Base-by-base conservation (phyloP, 2,797 vertebrate species). In the Lagocephalus sceleratus region DNA sequence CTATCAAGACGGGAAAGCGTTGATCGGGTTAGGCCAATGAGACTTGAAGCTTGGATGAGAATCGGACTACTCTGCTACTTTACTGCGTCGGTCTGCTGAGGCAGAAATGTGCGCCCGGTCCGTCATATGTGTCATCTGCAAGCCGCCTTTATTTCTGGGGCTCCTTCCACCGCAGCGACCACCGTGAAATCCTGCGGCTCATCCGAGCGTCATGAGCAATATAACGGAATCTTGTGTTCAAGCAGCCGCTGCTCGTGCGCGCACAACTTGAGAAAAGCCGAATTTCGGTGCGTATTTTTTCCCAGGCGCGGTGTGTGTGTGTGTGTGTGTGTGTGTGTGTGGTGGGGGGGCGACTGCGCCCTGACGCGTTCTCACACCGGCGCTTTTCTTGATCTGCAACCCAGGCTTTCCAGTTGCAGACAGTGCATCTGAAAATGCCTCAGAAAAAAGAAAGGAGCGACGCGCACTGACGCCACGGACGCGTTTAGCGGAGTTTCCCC, bases 11-110 rank as follows among this genome's bases (percentile, higher is more conserved):
- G n/a, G n/a, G n/a, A 76, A 81, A 79, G 68, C 67, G 72, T 57
- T 74, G 55, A 85, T 87, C 83, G 78, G 81, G 84, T 79, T 85
- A 78, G 70, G 62, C 75, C 68, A 73, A 72, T 70, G 54, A 76
- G 20, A 62, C 54, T 58, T 43, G 1, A 44, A 55, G 26, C 16
- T 61, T 48, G 57, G 25, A 57, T 38, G 20, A 16, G 19, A 6
- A 46, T 39, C 42, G 12, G 47, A 45, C 5, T 22, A 47, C 32
- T 46, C 32, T 25, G 5, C 57, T 54, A 56, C 46, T 78, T 66
- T 62, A 61, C 68, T 68, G 54, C 42, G 23, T 23, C 57, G 29
- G 64, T 32, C 51, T 6, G 32, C 53, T 42, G 44, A 53, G 40
- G 52, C 39, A 60, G 60, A 14, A 35, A 35, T 35, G 32, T 14